phyloP scores from a whole-genome alignment of 2,113 vertebrate genomes.

The Maccullochella peelii region DNA sequence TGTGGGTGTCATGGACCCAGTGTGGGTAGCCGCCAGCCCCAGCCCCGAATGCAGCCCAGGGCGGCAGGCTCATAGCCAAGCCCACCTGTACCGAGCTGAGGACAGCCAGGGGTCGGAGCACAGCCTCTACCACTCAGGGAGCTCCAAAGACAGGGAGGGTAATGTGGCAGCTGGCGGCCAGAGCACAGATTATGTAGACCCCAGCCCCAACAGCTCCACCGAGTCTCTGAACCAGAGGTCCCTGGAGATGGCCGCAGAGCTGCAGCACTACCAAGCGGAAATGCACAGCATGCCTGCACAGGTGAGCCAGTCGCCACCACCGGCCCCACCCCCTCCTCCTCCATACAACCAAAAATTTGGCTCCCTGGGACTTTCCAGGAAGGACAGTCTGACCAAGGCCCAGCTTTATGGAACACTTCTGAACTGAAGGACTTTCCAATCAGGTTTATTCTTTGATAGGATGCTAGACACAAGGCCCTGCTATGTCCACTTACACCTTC shows the following conservation, averaged over 20 bases:
- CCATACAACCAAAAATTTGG: slow-evolving; percentile 90
- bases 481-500: slow-evolving; percentile 23
- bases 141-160: slow-evolving; percentile 87
- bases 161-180: slow-evolving; percentile 74
- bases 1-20: slow-evolving; percentile 66
- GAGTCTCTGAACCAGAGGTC: slow-evolving; percentile 92
- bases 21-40: slow-evolving; percentile 80
- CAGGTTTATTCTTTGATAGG: slow-evolving; percentile 36
- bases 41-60: slow-evolving; percentile 89
- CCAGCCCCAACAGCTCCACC: slow-evolving; percentile 91
- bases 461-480: slow-evolving; percentile 3
- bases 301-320: slow-evolving; percentile 77
- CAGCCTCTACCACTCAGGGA: slow-evolving; percentile 90
- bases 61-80: slow-evolving; percentile 86
- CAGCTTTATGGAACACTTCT: slow-evolving; percentile 97
- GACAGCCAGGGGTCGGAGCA: slow-evolving; percentile 89
- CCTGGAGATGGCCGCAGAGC: slow-evolving; percentile 89
- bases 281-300: slow-evolving; percentile 85
- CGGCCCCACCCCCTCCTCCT: slow-evolving; percentile 86
- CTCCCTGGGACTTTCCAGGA: slow-evolving; percentile 92
- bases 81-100: slow-evolving; percentile 87
- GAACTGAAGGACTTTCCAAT: slow-evolving; percentile 84
- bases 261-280: slow-evolving; percentile 91
- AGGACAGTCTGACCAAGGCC: slow-evolving; percentile 98
- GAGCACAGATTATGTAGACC: slow-evolving; percentile 88